Percentiles rank a stretch among this genome's conserved stretches.
Evolutionary conservation across 2,113 vertebrate genomes (phyloP).

Genomic region (Silurus meridionalis): DNA sequence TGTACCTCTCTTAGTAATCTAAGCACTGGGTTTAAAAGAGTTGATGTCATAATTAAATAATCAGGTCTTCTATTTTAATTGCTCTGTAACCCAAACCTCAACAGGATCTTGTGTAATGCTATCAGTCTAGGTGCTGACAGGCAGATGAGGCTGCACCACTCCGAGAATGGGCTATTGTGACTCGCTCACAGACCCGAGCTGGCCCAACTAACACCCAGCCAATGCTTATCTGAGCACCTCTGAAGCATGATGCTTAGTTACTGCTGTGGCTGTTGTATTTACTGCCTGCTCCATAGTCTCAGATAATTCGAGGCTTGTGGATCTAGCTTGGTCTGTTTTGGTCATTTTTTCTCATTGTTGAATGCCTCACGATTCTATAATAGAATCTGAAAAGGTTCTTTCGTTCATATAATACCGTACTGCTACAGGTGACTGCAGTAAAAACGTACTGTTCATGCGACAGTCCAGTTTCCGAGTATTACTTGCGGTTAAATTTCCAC

Average conservation of each 20-base stretch:
- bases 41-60: constrained; percentile 96
- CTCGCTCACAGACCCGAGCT: constrained; percentile 43
- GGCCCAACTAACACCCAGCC: constrained; percentile 64
- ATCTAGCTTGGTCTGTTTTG: constrained; percentile 43
- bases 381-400: neutral
- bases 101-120: constrained; percentile 64
- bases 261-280: constrained; percentile 70
- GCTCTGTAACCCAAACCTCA: constrained; percentile 79
- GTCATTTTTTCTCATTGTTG: neutral
- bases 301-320: constrained; percentile 40
- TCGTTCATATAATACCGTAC: neutral
- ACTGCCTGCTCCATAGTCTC: constrained; percentile 56
- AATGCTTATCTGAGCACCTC: constrained; percentile 73
- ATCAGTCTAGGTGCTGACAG: constrained; percentile 56
- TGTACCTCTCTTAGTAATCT: constrained; percentile 77
- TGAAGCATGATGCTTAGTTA: constrained; percentile 70
- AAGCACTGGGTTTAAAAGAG: constrained; percentile 83
- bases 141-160: constrained; percentile 48
- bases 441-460: neutral
- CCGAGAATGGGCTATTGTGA: constrained; percentile 53
- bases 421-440: neutral
- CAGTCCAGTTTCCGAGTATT: neutral
- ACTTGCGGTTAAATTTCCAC: neutral
- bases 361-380: neutral
- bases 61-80: constrained; percentile 80